Evolutionary conservation across 2,113 vertebrate genomes (phyloP).

Genomic region (Gallinago jamesoni): DNA sequence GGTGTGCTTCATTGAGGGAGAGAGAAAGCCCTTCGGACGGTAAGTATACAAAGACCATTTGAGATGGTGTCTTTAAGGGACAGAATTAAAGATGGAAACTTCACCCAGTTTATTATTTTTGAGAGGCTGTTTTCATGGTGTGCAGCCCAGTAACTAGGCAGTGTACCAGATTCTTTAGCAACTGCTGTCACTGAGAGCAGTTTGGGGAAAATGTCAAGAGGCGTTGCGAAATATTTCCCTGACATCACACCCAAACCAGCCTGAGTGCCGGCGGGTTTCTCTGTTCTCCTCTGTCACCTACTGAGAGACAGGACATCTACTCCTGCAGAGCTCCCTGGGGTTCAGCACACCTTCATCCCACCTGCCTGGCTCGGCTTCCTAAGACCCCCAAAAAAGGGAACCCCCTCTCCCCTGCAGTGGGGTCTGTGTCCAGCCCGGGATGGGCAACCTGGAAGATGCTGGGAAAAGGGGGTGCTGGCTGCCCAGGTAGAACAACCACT

Average conservation of each 20-base stretch:
- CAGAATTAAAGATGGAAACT: background rate
- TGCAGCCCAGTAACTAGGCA: background rate
- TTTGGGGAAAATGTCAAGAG: background rate
- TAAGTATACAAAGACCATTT: background rate
- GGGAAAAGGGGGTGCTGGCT: background rate
- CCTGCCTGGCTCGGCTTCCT: background rate
- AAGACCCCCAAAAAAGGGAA: background rate
- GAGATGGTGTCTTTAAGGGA: background rate
- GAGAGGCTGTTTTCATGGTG: background rate
- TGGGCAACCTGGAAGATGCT: fast-evolving
- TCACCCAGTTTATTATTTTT: background rate
- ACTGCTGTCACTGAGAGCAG: background rate
- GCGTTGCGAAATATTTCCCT: background rate
- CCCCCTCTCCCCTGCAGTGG: background rate
- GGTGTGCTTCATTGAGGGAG: background rate
- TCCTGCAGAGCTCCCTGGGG: background rate
- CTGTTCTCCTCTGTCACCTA: background rate
- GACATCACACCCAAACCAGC: background rate
- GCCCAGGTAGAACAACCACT: fast-evolving
- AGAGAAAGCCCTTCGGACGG: background rate
- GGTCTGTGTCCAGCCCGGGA: fast-evolving
- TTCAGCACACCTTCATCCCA: background rate
- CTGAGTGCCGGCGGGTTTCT: background rate
- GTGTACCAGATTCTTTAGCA: background rate
- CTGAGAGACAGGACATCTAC: background rate